Evolutionary conservation across 1,140 invertebrate species (phyloP), one percentile per base, ranked within the genome.

Genomic region (Drosophila dunni): DNA sequence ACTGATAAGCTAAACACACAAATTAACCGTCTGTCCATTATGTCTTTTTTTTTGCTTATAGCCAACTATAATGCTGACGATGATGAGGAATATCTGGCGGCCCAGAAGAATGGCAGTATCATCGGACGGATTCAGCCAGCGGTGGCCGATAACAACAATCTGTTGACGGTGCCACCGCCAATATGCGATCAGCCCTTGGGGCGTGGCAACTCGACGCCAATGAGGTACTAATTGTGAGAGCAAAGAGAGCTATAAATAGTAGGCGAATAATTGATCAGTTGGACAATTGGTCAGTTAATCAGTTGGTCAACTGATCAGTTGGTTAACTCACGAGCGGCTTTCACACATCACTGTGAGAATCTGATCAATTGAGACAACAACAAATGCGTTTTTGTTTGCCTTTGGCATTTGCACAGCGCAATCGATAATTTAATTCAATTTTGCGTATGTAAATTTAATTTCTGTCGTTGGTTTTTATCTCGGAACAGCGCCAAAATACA

Each of bases 51-150:
- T 29, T 29, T 29, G 2, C 24, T 29, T 51, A 6, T 44, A 92
- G 92, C 92, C 10, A 91, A 92, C 53, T 92, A 92, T 38, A 92
- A 92, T 81, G 88, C 91, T 29, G 92, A 92, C n/a, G 91, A 92
- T 7, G 92, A 92, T 51, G 88, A 90, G 57, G 88, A 92, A 42
- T 92, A 81, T 33, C 40, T 91, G 60, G 79, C 81, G 0, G 34
- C 80, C 1, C 78, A 88, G 33, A 92, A 92, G 24, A 90, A 89
- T 76, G 85, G 88, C 65, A 78, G 57, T 51, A 81, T 82, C 5
- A 81, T 92, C 45, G 84, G 81, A 6, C 86, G 84, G 42, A 81
- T 91, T 29, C 89, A 92, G 29, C 85, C 81, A 0, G 34, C 78
- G 7, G 56, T 70, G 24, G 44, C 66, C 1, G 91, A 92, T 54